Base-by-base conservation (phyloP, 2,113 vertebrate species). In the Heloderma charlesbogerti region DNA sequence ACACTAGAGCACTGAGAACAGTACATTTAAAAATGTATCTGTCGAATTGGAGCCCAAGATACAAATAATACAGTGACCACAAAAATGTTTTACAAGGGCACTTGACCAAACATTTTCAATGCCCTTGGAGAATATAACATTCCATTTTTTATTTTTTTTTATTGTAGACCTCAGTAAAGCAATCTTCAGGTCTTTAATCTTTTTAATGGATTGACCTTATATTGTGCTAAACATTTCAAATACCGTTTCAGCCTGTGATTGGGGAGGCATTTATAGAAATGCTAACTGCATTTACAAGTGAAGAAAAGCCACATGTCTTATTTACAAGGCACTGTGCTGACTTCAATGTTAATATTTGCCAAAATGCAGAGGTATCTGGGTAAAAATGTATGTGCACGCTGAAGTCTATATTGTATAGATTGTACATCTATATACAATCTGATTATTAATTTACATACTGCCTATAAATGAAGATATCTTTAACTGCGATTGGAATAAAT, bases 31-130 rank as follows among this genome's bases (percentile, higher is more conserved):
- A 85, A 89, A 91, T 82, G 84, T 78, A 72, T 91, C 66, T 91
- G 71, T 80, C 88, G 87, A 66, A 16, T 75, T 91, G 88, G 88
- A 94, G 57, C 10, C 79, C 1, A 27, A 83, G 60, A 84, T 0
- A 85, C 31, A 86, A 95, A 94, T 60, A 93, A 90, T 15, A 93
- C 18, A 72, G 51, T 80, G 91, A 84, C 87, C 91, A 93, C 91
- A 85, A 87, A 88, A 87, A 86, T 3, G 34, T 48, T 48, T 87
- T 84, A 80, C 16, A 25, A 67, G 8, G 29, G 72, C 40, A 84
- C 57, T 77, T 71, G n/a, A 67, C 77, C 48, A 86, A 94, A 92
- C 74, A 92, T 74, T 93, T 80, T 48, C 20, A 34, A 66, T 85
- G 57, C 43, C 86, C 10, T 10, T 8, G 2, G 72, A 93, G 91